Percentiles rank a stretch among this genome's conserved stretches.
Evolutionary conservation across 2,888 invertebrate genomes (phyloP).

Genomic region (Heliconius hortense): DNA sequence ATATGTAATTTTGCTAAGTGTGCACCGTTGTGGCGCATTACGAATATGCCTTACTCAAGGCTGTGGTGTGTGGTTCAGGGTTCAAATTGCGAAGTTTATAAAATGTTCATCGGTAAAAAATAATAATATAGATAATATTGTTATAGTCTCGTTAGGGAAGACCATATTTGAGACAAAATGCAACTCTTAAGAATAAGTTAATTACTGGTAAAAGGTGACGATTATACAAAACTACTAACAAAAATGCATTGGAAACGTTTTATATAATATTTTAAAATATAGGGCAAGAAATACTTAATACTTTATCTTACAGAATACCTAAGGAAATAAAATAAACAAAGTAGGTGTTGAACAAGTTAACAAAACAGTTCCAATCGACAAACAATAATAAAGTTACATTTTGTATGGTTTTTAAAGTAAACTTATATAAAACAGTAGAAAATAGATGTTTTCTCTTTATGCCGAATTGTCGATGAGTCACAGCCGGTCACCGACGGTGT

Average conservation of each 20-base stretch:
- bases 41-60: too few species aligned
- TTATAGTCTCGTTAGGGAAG: background rate
- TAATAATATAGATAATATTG: too few species aligned
- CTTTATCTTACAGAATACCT: background rate
- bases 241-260: too few species aligned
- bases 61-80: too few species aligned
- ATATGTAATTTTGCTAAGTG: background rate
- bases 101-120: too few species aligned
- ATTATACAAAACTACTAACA: background rate
- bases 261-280: background rate
- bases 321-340: background rate
- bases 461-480: constrained; percentile 33
- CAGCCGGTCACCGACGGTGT: constrained; percentile 14
- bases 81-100: too few species aligned
- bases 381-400: background rate
- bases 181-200: background rate
- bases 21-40: too few species aligned
- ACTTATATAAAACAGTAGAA: constrained; percentile 11
- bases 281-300: background rate
- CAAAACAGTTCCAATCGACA: too few species aligned
- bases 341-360: background rate
- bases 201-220: background rate
- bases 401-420: background rate
- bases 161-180: background rate
- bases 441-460: constrained; percentile 30